Evolutionary conservation across 1,140 invertebrate species (phyloP), one percentile per base, ranked within the genome.

Genomic region (Pemphigus obesinymphae): DNA sequence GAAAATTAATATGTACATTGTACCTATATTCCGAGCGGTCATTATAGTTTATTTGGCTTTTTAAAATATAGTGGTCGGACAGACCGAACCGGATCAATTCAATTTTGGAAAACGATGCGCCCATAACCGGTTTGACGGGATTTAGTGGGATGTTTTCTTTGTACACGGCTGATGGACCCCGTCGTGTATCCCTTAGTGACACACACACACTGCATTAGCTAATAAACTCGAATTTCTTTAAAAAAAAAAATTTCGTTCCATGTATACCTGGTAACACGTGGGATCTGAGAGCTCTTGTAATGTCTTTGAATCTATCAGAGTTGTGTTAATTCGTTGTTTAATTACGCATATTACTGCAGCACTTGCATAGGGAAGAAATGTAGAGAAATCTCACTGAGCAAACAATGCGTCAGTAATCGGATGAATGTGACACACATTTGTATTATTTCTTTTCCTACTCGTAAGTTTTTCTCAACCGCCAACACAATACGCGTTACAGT

Each of bases 381-480:
- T 76, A 37, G 76, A 37, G 26, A 80, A 63, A 80, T 80, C 63
- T 80, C 55, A 63, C 76, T 17, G 76, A 70, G 37, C 40, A n/a
- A 76, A 78, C n/a, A 80, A 37, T n/a, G n/a, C 55, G 76, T 80
- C 45, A 61, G 75, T 78, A 45, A 43, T 63, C 20, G 20, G 34
- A 45, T 23, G 23, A 20, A 31, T 61, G 76, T 80, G 76, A 80
- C 76, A 80, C 55, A 80, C 55, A 80, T 80, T 80, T 40, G 55
- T 45, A 43, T 58, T 55, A 5, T n/a, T n/a, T n/a, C 31, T 78
- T 58, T 53, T 78, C 26, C 11, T 26, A 31, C 45, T 70, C 7
- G 13, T 17, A 45, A 29, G 43, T 70, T 43, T n/a, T 45, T 70
- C 68, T 70, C 23, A 40, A 37, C n/a, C 63, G 17, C 68, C 17